Conservation (phyloP, 2,797 vertebrate species). For the Rachycentron canadum region DNA sequence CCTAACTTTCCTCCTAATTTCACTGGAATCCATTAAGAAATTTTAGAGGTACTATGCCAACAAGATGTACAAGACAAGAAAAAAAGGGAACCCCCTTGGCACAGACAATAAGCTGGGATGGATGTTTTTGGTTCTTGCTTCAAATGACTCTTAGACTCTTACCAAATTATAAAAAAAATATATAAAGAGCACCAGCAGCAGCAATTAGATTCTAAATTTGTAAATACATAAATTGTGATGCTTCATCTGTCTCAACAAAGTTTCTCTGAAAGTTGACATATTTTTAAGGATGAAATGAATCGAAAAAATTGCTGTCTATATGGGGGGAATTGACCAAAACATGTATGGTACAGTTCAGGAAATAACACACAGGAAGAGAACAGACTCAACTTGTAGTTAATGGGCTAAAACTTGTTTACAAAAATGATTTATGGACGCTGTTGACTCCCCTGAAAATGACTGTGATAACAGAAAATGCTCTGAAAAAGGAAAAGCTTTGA, state of each 20-base stretch:
- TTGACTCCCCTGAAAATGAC: neutral
- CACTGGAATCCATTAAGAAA: neutral
- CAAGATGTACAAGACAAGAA: neutral
- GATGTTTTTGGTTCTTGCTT: neutral
- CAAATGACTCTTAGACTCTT: neutral
- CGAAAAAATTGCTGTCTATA: neutral
- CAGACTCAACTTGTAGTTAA: neutral
- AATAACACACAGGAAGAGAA: neutral
- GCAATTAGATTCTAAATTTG: neutral
- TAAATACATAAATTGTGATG: neutral
- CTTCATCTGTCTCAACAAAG: neutral
- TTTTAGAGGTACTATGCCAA: neutral
- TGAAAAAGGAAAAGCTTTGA: constrained; percentile 24
- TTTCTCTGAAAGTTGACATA: neutral
- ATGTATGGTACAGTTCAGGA: neutral
- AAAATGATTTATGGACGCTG: neutral
- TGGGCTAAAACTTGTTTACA: neutral
- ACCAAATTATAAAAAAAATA: neutral
- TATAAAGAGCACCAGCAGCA: neutral
- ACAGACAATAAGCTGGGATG: neutral
- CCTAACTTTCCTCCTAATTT: neutral
- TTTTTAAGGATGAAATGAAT: neutral
- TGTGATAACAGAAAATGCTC: neutral
- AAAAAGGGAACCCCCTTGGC: neutral
- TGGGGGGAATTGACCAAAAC: neutral